Percentiles rank a stretch among this genome's conserved stretches.
Evolutionary conservation across 2,888 invertebrate genomes (phyloP).

Genomic region (Pediacus dermestoides): DNA sequence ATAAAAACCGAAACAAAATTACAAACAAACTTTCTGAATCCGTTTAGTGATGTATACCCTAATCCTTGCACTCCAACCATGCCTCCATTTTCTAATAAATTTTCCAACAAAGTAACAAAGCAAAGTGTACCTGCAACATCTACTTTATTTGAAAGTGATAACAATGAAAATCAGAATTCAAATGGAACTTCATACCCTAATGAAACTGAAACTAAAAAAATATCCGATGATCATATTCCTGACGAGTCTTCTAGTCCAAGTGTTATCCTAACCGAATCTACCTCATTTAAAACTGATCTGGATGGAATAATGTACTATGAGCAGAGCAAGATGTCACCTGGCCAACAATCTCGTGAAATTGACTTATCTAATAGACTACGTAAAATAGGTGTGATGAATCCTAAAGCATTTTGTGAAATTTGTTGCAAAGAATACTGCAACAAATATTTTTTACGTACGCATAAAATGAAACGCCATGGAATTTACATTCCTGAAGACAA

Average conservation of each 20-base stretch:
- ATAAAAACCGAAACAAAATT: slow-evolving; percentile 40
- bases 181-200: slow-evolving; percentile 34
- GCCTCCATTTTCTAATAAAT: slow-evolving; percentile 68
- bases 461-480: slow-evolving; percentile 91
- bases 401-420: slow-evolving; percentile 89
- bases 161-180: slow-evolving; percentile 28
- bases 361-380: slow-evolving; percentile 73
- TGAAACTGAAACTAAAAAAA: slow-evolving; percentile 21
- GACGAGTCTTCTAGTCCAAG: slow-evolving; percentile 45
- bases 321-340: slow-evolving; percentile 44
- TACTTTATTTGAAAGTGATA: slow-evolving; percentile 35
- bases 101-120: slow-evolving; percentile 46
- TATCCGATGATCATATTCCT: slow-evolving; percentile 33
- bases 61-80: no score
- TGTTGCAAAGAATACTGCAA: slow-evolving; percentile 93
- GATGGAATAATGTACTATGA: slow-evolving; percentile 41
- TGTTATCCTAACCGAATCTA: slow-evolving; percentile 43
- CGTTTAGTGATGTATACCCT: slow-evolving; percentile 68
- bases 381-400: slow-evolving; percentile 75
- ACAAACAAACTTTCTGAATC: slow-evolving; percentile 35
- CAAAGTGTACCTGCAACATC: slow-evolving; percentile 9
- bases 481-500: slow-evolving; percentile 64
- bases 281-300: slow-evolving; percentile 44
- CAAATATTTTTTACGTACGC: slow-evolving; percentile 87
- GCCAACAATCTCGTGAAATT: slow-evolving; percentile 57